phyloP scores from a whole-genome alignment of 1,140 invertebrate genomes.

The Lepeophtheirus salmonis region DNA sequence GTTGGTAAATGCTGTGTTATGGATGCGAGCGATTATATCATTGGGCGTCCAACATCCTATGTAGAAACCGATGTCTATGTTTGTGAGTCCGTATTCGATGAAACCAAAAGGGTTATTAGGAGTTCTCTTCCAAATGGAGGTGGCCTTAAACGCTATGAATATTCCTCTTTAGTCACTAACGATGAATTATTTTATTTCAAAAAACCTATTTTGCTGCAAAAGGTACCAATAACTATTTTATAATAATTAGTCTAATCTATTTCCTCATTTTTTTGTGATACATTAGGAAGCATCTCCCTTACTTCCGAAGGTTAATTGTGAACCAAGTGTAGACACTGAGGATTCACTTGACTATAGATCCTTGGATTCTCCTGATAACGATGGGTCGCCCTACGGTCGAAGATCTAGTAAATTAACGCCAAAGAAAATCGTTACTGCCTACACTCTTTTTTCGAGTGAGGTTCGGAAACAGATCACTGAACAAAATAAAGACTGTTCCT shows the following conservation, averaged over 20 bases:
- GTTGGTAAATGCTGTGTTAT: constrained; percentile 76
- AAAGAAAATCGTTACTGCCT: constrained; percentile 84
- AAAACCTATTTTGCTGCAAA: constrained; percentile 10
- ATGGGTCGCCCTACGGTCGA: constrained; percentile 20
- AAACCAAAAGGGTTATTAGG: constrained; percentile 54
- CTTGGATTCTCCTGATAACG: constrained; percentile 42
- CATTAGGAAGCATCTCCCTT: background rate
- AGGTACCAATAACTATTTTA: constrained; percentile 1
- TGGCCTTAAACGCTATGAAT: constrained; percentile 56
- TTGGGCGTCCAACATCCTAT: constrained; percentile 69
- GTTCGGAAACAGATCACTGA: constrained; percentile 63
- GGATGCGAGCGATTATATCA: constrained; percentile 9
- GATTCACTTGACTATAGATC: constrained; percentile 51
- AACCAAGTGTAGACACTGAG: constrained; percentile 28
- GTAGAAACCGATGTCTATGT: constrained; percentile 77
- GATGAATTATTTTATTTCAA: constrained; percentile 80
- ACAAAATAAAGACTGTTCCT: constrained; percentile 79
- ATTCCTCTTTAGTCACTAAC: constrained; percentile 52
- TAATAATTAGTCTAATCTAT: background rate
- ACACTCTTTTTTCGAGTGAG: constrained; percentile 95
- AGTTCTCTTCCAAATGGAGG: constrained; percentile 43
- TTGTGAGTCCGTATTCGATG: constrained; percentile 81
- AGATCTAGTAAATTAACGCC: constrained; percentile 33
- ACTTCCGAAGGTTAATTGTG: background rate
- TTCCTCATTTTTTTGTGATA: background rate